Conservation (phyloP, 2,888 invertebrate genomes). For the Chymomyza amoena region DNA sequence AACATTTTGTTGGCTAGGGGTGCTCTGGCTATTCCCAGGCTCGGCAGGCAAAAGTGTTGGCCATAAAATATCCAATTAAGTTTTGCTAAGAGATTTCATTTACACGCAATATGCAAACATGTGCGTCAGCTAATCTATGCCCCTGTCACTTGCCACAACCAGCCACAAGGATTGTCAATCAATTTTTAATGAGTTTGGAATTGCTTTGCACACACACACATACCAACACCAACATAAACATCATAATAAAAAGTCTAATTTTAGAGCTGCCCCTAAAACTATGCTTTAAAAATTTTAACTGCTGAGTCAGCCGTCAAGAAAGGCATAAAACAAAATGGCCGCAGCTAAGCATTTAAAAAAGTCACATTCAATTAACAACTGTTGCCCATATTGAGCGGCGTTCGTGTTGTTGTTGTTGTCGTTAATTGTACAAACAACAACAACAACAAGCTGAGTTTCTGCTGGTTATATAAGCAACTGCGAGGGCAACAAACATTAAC, state of each 20-base stretch:
- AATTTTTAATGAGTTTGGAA: conserved; percentile 75
- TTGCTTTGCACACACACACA: conserved; percentile 44
- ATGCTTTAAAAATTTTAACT: conserved; percentile 13
- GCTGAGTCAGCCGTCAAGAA: background rate
- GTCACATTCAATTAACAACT: conserved; percentile 27
- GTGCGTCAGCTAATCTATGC: conserved; percentile 12
- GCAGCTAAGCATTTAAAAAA: conserved; percentile 1
- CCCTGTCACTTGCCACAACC: conserved; percentile 19
- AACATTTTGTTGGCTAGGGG: background rate
- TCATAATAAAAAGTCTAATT: conserved; percentile 25
- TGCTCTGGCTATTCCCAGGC: conserved; percentile 1
- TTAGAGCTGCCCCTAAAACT: conserved; percentile 4
- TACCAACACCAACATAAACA: conserved; percentile 9
- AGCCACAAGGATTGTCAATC: conserved; percentile 51
- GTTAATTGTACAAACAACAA: background rate
- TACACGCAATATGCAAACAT: conserved; percentile 12
- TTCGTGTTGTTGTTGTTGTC: conserved; percentile 1
- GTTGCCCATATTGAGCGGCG: conserved; percentile 13
- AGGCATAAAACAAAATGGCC: background rate
- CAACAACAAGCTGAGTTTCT: background rate
- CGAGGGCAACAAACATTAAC: conserved; percentile 4
- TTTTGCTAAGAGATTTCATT: conserved; percentile 52
- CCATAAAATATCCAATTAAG: conserved; percentile 73
- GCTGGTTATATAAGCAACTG: background rate
- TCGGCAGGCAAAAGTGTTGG: conserved; percentile 58